Conservation (phyloP, 2,113 vertebrate species). For the Rhinolophus ferrumequinum region DNA sequence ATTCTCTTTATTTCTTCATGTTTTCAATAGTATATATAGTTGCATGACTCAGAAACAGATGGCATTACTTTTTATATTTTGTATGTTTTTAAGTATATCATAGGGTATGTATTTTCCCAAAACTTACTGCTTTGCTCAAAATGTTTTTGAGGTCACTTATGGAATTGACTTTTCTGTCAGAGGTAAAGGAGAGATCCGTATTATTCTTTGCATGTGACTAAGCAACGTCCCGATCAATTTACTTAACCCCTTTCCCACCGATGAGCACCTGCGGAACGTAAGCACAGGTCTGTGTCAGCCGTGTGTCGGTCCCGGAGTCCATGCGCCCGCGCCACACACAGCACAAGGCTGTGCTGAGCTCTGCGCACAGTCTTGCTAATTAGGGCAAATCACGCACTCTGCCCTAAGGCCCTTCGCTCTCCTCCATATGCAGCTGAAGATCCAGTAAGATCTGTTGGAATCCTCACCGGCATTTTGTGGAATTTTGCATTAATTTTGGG, state of each 20-base stretch:
- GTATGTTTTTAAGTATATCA: neutral
- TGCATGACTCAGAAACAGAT: neutral
- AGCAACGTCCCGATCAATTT: neutral
- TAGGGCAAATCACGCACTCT: neutral
- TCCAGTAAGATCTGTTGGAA: neutral
- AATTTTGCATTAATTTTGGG: neutral
- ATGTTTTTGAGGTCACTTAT: neutral
- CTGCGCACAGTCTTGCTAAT: neutral
- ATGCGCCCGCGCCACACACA: neutral
- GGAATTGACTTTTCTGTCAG: neutral
- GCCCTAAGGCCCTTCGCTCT: neutral
- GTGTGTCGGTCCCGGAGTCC: neutral
- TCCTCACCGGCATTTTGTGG: neutral
- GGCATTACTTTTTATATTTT: neutral
- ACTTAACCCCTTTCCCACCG: neutral
- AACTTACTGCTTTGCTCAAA: neutral
- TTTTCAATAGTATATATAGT: neutral
- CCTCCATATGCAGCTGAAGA: neutral
- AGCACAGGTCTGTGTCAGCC: neutral
- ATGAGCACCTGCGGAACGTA: neutral
- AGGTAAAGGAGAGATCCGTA: neutral
- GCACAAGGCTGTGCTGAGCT: neutral
- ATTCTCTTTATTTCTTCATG: neutral
- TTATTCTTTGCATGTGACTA: conserved; percentile 3
- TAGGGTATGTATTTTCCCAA: neutral